Conservation (phyloP, 1,140 invertebrate species). For the Procambarus clarkii region DNA sequence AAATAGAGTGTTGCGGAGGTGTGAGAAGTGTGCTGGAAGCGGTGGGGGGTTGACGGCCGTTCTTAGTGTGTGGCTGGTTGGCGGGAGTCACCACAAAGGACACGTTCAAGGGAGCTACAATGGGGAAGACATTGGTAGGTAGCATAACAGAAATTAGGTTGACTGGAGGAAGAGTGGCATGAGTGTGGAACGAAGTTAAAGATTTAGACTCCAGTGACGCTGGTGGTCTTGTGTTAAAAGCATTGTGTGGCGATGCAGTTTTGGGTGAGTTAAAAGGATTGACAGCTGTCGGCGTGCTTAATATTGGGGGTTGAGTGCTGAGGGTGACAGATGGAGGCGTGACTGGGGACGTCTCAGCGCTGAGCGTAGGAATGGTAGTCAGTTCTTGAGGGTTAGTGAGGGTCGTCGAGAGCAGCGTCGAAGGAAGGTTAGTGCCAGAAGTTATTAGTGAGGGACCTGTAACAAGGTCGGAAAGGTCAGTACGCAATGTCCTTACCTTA, state of each 20-base stretch:
- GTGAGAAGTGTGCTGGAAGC: background rate
- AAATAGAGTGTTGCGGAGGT: no score
- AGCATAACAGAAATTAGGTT: background rate
- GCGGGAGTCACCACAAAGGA: constrained; percentile 46
- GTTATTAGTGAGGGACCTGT: constrained; percentile 45
- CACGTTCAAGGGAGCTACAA: background rate
- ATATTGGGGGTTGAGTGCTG: background rate
- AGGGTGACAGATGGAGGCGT: background rate
- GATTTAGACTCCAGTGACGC: no score
- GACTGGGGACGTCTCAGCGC: background rate
- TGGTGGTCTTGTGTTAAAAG: no score
- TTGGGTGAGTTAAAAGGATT: background rate
- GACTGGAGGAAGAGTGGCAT: background rate
- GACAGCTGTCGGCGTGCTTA: background rate
- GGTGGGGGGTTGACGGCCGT: background rate
- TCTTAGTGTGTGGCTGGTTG: background rate
- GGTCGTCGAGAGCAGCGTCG: background rate
- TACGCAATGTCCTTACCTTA: background rate
- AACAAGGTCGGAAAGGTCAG: constrained; percentile 13
- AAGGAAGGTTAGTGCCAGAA: background rate
- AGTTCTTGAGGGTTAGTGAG: constrained; percentile 51
- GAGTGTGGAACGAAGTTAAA: no score
- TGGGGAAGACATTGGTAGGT: background rate
- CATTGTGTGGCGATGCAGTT: background rate
- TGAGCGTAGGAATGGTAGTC: background rate